Percentiles rank a stretch among this genome's conserved stretches.
Conservation (phyloP, 2,113 vertebrate species). For the Pteronura brasiliensis region DNA sequence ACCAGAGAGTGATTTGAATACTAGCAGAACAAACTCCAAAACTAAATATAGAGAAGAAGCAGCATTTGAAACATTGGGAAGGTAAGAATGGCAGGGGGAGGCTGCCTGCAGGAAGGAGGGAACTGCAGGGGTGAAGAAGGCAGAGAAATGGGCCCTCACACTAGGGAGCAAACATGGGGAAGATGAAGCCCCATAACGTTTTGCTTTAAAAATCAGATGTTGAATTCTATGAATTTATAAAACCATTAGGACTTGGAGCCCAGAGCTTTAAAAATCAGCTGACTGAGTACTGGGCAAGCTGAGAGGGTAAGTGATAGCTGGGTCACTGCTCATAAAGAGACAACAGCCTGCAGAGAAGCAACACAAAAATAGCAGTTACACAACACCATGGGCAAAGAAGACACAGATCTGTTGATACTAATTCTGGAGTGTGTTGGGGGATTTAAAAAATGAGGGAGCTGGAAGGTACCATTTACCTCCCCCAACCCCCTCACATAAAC, state of each 20-base stretch:
- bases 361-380: background rate
- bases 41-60: background rate
- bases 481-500: background rate
- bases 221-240: background rate
- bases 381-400: background rate
- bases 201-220: background rate
- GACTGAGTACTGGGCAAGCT: background rate
- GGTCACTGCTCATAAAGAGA: background rate
- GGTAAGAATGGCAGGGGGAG: background rate
- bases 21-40: background rate
- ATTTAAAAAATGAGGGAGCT: background rate
- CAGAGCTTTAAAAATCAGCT: background rate
- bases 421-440: background rate
- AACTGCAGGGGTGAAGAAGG: background rate
- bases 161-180: background rate
- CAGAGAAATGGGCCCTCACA: background rate
- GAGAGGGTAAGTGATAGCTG: background rate
- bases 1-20: background rate
- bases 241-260: background rate
- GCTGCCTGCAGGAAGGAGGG: background rate
- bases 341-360: background rate
- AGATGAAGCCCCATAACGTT: background rate
- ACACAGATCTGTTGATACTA: background rate
- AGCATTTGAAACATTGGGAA: background rate
- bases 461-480: background rate